Base-by-base conservation (phyloP, 35 echinoderm and acorn worm genomes). In the Chiridota heheva region DNA sequence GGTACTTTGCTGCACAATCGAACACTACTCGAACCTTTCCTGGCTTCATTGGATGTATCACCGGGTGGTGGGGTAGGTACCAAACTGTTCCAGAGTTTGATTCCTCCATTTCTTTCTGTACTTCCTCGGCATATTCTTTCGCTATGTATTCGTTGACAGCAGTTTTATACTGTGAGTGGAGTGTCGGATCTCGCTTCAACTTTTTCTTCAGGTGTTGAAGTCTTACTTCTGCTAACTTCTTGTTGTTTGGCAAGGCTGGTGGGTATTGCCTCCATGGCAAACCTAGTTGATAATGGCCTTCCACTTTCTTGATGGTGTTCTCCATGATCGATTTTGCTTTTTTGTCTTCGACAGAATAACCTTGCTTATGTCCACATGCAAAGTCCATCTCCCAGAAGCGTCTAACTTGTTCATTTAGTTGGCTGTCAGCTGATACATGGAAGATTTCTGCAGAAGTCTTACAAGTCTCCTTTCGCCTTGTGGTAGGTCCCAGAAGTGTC, bases 361-460 rank as follows among this genome's bases (percentile, higher is more conserved):
- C 2, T 36, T 8, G 2, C 25, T 38, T 56, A 10, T n/a, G 1
- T 17, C 60, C 68, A 71, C 30, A 44, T n/a, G n/a, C 24, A 29
- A n/a, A 80, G 61, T 89, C 86, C 15, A 82, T 33, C 37, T 59
- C 40, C 76, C 86, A 72, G 67, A 89, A 82, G 37, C 56, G 32
- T 34, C 64, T 68, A 36, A 40, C 36, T 16, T 69, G 59, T 38
- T 29, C 27, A 40, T 59, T 3, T 10, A 59, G 63, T 60, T 82
- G 67, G 72, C 26, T 43, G 81, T 72, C 49, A 89, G 31, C 13
- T 81, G 44, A 55, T 81, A n/a, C 42, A 3, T 69, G 67, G 78
- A n/a, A n/a, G n/a, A n/a, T n/a, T n/a, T n/a, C n/a, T n/a, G n/a
- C n/a, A n/a, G n/a, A n/a, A n/a, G n/a, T n/a, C n/a, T n/a, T n/a